Evolutionary conservation across 2,888 invertebrate genomes (phyloP).

Genomic region (Allacma fusca): DNA sequence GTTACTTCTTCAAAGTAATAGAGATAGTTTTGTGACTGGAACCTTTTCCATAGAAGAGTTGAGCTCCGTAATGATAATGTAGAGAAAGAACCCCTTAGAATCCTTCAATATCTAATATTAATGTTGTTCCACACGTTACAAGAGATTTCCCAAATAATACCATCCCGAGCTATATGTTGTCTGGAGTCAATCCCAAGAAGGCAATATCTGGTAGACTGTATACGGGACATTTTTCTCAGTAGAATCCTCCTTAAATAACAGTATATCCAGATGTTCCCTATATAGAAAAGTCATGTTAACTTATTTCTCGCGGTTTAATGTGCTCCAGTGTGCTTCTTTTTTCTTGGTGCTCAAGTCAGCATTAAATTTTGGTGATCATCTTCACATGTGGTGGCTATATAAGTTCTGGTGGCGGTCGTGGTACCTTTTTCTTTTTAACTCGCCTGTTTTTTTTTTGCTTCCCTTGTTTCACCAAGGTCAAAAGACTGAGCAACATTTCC

Average conservation of each 20-base stretch:
- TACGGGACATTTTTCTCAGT: conserved; percentile 6
- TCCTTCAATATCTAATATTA: conserved; percentile 8
- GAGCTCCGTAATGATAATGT: background rate
- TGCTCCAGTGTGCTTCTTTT: conserved; percentile 37
- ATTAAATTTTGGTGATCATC: conserved; percentile 44
- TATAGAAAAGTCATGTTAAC: background rate
- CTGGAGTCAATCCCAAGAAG: background rate
- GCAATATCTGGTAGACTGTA: too few species aligned
- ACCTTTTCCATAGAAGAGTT: background rate
- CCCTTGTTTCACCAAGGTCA: conserved; percentile 51
- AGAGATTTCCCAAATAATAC: background rate
- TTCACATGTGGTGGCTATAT: conserved; percentile 41
- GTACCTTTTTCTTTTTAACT: conserved; percentile 35
- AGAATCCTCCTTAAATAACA: background rate
- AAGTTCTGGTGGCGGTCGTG: conserved; percentile 11
- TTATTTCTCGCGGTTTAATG: conserved; percentile 29
- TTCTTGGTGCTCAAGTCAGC: conserved; percentile 27
- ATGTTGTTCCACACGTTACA: background rate
- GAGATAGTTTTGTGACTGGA: background rate
- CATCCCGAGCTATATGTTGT: background rate
- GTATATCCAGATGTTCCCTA: background rate
- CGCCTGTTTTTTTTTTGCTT: conserved; percentile 46
- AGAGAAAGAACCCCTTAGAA: background rate
- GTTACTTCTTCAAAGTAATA: background rate
- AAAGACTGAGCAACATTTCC: conserved; percentile 53